These are phyloP conservation scores for Macrophya annulata DNA, from an alignment of 2,888 invertebrate genomes.

Conservation along the genomic window DNA sequence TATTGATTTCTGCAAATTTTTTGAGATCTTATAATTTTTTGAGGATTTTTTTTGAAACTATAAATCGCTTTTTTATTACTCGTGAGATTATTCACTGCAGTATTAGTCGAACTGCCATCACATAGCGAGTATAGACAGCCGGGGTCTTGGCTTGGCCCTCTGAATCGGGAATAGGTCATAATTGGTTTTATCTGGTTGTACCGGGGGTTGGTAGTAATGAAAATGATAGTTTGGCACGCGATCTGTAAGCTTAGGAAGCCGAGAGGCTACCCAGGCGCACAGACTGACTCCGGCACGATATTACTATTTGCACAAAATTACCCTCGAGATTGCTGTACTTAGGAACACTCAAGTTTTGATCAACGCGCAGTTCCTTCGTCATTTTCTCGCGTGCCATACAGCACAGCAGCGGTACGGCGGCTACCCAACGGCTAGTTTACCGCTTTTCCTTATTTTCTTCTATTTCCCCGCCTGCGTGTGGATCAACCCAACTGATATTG, in stretches of 20 bases:
- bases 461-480: conserved; percentile 5
- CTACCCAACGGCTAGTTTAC: conserved; percentile 37
- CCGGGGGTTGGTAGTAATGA: conserved; percentile 68
- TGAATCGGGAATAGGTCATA: conserved; percentile 74
- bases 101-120: not conserved
- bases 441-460: conserved; percentile 23
- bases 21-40: too few relatives aligned
- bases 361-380: conserved; percentile 60
- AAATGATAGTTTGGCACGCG: conserved; percentile 75
- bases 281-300: conserved; percentile 68
- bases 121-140: not conserved
- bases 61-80: not conserved
- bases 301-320: conserved; percentile 78
- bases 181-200: conserved; percentile 75
- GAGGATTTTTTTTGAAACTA: too few relatives aligned
- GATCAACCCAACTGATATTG: conserved; percentile 34
- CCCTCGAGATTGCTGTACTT: conserved; percentile 73
- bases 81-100: conserved; percentile 15
- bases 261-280: conserved; percentile 38
- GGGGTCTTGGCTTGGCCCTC: conserved; percentile 58
- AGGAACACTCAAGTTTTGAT: conserved; percentile 72
- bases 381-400: conserved; percentile 54
- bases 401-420: not conserved
- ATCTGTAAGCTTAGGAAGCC: conserved; percentile 55
- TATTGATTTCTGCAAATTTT: too few relatives aligned